Conservation (phyloP, 2,113 vertebrate genomes). For the Chauna torquata region DNA sequence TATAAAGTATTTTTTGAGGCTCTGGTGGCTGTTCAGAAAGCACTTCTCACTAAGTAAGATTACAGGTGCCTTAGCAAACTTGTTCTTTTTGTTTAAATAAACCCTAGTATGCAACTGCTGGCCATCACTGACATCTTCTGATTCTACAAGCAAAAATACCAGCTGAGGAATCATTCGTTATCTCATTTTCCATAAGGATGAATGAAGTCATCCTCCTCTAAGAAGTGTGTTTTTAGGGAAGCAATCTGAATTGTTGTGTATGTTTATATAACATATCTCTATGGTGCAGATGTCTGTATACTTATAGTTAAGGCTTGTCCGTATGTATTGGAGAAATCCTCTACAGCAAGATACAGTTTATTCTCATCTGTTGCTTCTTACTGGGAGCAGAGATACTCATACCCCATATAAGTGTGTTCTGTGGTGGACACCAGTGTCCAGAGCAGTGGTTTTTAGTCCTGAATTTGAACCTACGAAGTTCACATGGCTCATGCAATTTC, state of each 20-base stretch:
- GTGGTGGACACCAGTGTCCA: neutral
- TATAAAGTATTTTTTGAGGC: neutral
- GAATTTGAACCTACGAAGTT: neutral
- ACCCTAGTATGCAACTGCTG: neutral
- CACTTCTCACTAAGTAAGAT: neutral
- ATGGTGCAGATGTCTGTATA: neutral
- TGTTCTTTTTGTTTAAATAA: neutral
- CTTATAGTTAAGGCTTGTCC: neutral
- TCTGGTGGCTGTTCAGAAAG: neutral
- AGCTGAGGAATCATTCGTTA: neutral
- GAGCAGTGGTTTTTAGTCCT: neutral
- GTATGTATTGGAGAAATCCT: neutral
- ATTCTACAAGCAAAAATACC: neutral
- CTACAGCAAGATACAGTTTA: neutral
- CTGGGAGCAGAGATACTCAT: neutral
- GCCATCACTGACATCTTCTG: neutral
- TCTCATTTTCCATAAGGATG: neutral
- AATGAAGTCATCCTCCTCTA: neutral
- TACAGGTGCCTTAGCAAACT: neutral
- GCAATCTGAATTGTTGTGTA: neutral
- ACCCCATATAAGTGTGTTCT: neutral
- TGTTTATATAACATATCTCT: neutral
- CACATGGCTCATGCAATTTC: neutral
- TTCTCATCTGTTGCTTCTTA: neutral
- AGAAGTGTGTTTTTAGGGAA: neutral